Evolutionary conservation across 1,140 invertebrate genomes (phyloP).

Genomic region (Venturia canescens): DNA sequence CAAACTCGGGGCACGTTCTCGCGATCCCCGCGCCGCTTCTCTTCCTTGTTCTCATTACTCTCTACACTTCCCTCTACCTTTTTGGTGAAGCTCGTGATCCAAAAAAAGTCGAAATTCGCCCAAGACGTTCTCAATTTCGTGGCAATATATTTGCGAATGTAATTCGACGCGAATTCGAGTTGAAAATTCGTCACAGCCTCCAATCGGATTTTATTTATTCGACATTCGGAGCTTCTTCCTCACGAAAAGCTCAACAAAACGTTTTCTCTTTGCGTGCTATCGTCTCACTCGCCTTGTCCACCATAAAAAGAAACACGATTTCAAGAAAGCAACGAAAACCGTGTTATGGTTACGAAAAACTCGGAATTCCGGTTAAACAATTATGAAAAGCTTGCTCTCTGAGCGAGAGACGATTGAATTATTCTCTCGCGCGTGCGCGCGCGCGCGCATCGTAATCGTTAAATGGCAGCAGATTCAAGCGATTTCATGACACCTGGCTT

Average conservation of each 20-base stretch:
- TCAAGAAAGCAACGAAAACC: neutral
- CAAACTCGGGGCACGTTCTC: constrained; percentile 7
- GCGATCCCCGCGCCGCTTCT: neutral
- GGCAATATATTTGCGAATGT: too few relatives aligned
- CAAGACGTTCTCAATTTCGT: too few relatives aligned
- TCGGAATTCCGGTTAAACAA: neutral
- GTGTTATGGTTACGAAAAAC: neutral
- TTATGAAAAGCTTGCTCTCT: neutral
- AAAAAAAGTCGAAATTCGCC: too few relatives aligned
- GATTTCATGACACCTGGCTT: constrained; percentile 52
- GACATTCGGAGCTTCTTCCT: too few relatives aligned
- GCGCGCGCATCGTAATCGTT: neutral
- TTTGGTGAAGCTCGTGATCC: neutral
- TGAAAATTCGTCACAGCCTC: neutral
- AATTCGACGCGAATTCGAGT: neutral
- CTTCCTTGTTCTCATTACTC: neutral
- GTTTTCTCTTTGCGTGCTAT: neutral
- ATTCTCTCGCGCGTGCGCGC: constrained; percentile 26
- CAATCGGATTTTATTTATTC: neutral
- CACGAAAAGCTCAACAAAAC: too few relatives aligned
- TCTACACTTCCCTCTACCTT: neutral
- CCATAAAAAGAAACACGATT: neutral
- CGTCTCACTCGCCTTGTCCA: neutral
- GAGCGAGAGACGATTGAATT: constrained; percentile 11
- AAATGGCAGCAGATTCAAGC: constrained; percentile 14